Evolutionary conservation across 2,888 invertebrate species (phyloP).

Genomic region (Kryphioiulus occultus): DNA sequence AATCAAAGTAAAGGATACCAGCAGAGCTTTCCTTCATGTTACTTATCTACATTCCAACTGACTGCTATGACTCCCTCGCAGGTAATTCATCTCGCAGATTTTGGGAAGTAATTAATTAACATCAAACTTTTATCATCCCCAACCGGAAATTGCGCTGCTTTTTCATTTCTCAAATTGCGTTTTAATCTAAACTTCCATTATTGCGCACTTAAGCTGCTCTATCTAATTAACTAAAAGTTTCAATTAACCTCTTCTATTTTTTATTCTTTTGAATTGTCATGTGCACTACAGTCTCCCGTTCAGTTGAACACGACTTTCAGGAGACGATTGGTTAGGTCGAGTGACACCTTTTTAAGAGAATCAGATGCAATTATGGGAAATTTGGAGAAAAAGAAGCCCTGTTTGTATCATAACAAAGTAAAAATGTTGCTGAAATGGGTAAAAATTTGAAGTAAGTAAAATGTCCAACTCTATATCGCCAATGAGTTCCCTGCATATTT

Average conservation of each 20-base stretch:
- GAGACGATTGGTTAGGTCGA: neutral
- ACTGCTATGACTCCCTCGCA: neutral
- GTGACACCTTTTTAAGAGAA: neutral
- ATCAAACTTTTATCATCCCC: constrained; percentile 4
- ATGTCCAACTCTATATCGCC: no score
- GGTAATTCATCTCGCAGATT: constrained; percentile 13
- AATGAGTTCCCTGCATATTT: no score
- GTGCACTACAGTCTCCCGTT: neutral
- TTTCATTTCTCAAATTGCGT: constrained; percentile 36
- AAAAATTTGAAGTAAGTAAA: no score
- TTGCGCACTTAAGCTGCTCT: neutral
- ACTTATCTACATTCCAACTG: neutral
- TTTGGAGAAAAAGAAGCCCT: neutral
- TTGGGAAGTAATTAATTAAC: constrained; percentile 36
- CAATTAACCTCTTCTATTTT: constrained; percentile 33
- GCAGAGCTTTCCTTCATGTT: neutral
- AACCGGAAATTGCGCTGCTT: constrained; percentile 24
- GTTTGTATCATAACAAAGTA: neutral
- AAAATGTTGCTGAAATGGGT: no score
- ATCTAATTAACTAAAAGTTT: constrained; percentile 23
- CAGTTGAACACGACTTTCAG: neutral
- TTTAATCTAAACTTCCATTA: constrained; percentile 27
- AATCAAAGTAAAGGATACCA: neutral
- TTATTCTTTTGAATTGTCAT: neutral
- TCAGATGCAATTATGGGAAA: neutral